Evolutionary conservation across 1,140 invertebrate species (phyloP), one percentile per base, ranked within the genome.

Genomic region (Diorhabda sublineata): DNA sequence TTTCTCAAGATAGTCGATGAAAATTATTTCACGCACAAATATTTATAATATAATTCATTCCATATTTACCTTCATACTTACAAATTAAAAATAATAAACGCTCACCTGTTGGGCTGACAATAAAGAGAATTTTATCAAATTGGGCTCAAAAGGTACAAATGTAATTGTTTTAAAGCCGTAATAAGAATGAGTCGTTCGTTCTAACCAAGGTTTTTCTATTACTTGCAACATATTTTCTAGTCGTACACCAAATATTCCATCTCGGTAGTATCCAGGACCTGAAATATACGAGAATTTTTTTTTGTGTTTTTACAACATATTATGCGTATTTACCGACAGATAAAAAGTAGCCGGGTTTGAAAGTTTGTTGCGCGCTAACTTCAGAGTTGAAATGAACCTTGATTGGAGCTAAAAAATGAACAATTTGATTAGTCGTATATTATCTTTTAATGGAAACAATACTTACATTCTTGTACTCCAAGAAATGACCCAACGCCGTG

Each of bases 161-260:
- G 96, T 98, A 0, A 96, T 85, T 45, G 93, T 89, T 71, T 88
- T 87, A 81, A 98, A 97, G 69, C 85, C 85, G 6, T 91, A 80
- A 76, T 88, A 91, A 65, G 77, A 81, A 71, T 83, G 79, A 0
- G 83, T 84, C 45, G 76, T 76, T 76, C 84, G 79, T 45, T 81
- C 76, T 41, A 82, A 78, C 69, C 80, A 82, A 7, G 83, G 79
- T 11, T 84, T 87, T 61, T 90, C 84, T 8, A 92, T 82, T 3
- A 97, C 91, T 82, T 96, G 88, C n/a, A 98, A 83, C 57, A 96
- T 86, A 81, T 96, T 98, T 79, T 98, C 96, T 56, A 99, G 85
- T 58, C 95, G 87, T 42, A 98, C 89, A 3, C 97, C 97, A 84
- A 95, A 99, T 69, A 92, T 88, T 7, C 88, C 88, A 74, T 90